Percentiles rank a stretch among this genome's conserved stretches.
These are phyloP conservation scores for Hirtodrosophila cameraria DNA, from an alignment of 2,888 invertebrate genomes.

Conservation along the genomic window DNA sequence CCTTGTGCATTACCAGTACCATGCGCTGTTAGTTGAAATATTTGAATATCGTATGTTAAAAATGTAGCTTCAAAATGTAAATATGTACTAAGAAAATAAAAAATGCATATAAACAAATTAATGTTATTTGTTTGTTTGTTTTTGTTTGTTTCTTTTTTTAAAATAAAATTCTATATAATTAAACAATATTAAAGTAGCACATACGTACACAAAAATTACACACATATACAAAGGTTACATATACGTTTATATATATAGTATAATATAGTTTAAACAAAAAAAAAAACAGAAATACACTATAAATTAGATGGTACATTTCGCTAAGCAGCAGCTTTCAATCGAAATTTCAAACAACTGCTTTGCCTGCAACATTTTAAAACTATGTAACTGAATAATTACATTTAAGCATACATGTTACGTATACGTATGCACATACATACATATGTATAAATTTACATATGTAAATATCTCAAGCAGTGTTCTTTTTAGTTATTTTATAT, in stretches of 20 bases:
- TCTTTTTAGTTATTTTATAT: constrained; percentile 34
- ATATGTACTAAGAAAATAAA: background rate
- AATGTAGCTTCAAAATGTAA: background rate
- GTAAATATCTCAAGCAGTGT: constrained; percentile 34
- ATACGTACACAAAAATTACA: constrained; percentile 69
- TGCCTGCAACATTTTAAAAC: constrained; percentile 33
- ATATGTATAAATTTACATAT: constrained; percentile 10
- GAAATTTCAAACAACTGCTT: background rate
- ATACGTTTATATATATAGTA: constrained; percentile 26
- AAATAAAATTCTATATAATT: constrained; percentile 71
- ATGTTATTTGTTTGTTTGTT: constrained; percentile 8
- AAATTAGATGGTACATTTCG: constrained; percentile 33
- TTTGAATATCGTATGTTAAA: constrained; percentile 11
- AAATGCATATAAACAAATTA: constrained; percentile 31
- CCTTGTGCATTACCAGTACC: constrained; percentile 34
- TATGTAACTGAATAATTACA: constrained; percentile 65
- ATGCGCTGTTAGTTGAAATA: constrained; percentile 29
- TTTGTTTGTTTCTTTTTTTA: constrained; percentile 33
- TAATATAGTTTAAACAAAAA: constrained; percentile 29
- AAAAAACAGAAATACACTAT: constrained; percentile 37
- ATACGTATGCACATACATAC: constrained; percentile 41
- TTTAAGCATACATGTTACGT: constrained; percentile 43
- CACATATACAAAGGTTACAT: constrained; percentile 58
- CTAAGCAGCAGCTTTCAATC: constrained; percentile 22
- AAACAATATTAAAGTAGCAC: constrained; percentile 72